Evolutionary conservation across 2,113 vertebrate species (phyloP), one percentile per base, ranked within the genome.

Genomic region (Pedionomus torquatus): DNA sequence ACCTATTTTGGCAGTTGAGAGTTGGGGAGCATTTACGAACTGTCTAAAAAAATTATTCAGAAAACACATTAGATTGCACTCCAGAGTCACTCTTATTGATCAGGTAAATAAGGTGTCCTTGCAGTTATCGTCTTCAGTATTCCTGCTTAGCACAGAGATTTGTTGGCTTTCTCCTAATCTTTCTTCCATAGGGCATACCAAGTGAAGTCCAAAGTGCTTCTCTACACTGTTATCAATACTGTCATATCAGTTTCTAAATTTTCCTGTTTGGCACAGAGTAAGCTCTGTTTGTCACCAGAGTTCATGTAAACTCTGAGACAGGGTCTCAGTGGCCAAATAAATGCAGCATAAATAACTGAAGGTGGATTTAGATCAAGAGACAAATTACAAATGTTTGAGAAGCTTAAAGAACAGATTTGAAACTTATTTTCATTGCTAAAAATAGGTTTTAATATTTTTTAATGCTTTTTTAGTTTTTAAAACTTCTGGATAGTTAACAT

Each of bases 201-300:
- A n/a, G n/a, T n/a, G 25, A 49, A 85, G 95, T 94, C 88, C 90
- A 93, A 89, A 95, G 95, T 86, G 51, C 90, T 87, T 68, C 83
- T 83, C 68, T 83, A 41, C 35, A 26, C 51, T 77, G 5, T 44
- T 72, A 90, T 89, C 93, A 78, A 33, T 54, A 95, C 31, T 74
- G 24, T 88, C 20, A 8, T 88, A 74, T 70, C 54, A 91, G 52
- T 66, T 93, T 81, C 16, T 41, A 21, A 9, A 72, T 83, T 92
- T 95, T 97, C 74, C 87, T 91, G 61, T 55, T 92, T 91, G 80
- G 86, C 86, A 92, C 63, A 83, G 69, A 87, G 49, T 63, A 89
- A 77, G 25, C 44, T 93, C 54, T 78, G 19, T 83, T 76, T 83
- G 80, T 77, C 71, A 85, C 49, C 43, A 66, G 52, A 54, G 74